Base-by-base conservation (phyloP, 2,113 vertebrate species). In the Tenrec ecaudatus region DNA sequence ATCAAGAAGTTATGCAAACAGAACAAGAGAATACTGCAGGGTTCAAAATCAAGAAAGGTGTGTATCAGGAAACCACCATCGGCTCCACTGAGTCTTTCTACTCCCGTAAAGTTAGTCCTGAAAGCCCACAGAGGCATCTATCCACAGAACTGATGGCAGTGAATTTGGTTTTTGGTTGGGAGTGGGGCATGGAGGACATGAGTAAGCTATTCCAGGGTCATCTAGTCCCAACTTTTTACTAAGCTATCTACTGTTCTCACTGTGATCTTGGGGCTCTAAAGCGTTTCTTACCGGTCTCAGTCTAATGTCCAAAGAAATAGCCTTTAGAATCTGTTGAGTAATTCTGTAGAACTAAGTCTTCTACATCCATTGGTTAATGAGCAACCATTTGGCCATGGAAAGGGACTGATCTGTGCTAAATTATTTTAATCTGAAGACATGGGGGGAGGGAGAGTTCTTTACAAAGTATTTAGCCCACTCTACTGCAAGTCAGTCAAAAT, bases 381-480 rank as follows among this genome's bases (percentile, higher is more conserved):
- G 80, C 80, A 85, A 85, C 60, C 58, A 80, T 80, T 85, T 93
- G 29, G 73, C 57, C 69, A 92, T 4, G 23, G 2, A 88, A 93
- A 97, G 84, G 89, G 91, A 96, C 71, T 78, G 43, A 68, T 75
- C 82, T 93, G 27, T 64, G 62, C 43, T 82, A 25, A 38, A 64
- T 92, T 47, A 66, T 82, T 93, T 94, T 85, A 82, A 91, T 17
- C 58, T 36, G 33, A 92, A 73, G 23, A 31, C 23, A 77, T 73
- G 38, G 40, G 11, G n/a, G 33, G 40, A 53, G 47, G 40, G 40
- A 7, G 47, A 53, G 33, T 68, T 85, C 25, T 79, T 73, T 23
- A 85, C 47, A n/a, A 82, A 71, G 47, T 53, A 53, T 53, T 53
- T 53, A 89, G 64, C 33, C 16, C 71, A 92, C 23, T 92, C 88